Base-by-base conservation (phyloP, 2,888 invertebrate species). In the Agapostemon virescens region DNA sequence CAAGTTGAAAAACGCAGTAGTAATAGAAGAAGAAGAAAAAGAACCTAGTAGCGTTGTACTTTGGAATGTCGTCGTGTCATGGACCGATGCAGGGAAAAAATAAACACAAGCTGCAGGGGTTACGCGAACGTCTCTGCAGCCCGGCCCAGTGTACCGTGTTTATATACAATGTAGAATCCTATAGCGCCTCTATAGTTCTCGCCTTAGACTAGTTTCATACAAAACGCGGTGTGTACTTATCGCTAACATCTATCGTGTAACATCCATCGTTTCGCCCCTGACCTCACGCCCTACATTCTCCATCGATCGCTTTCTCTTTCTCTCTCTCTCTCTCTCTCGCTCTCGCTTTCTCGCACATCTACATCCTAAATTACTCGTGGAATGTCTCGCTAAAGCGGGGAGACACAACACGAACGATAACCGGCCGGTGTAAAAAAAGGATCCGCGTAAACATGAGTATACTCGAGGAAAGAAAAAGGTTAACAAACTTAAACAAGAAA, bases 121-220 rank as follows among this genome's bases (percentile, higher is more conserved):
- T 49, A 68, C 58, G 69, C 66, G 71, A 58, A 36, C 20, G 69
- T 23, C 55, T 69, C 67, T 77, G 81, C 70, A 66, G 74, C 86
- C 71, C 83, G 82, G 58, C 81, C 67, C 76, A 82, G 79, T 80
- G 68, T 73, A 79, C 63, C 69, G 74, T 81, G 68, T 84, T 20
- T 63, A 33, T 85, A 49, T 78, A 83, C 82, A 83, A 61, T 81
- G 61, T 63, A 79, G 64, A 69, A 79, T 69, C 75, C 72, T 77
- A 82, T 55, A 80, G 77, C 74, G 78, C 69, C 74, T 80, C 82
- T 79, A 77, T 77, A 71, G 49, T 81, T 80, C 78, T 75, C 72
- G 52, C 72, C 86, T 89, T 88, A 89, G 85, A 89, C 89, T 89
- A 89, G 87, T 88, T 87, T 87, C 87, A 88, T 90, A 90, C 81